These are phyloP conservation scores for Aricia agestis DNA, from an alignment of 1,140 invertebrate genomes.

Conservation along the genomic window DNA sequence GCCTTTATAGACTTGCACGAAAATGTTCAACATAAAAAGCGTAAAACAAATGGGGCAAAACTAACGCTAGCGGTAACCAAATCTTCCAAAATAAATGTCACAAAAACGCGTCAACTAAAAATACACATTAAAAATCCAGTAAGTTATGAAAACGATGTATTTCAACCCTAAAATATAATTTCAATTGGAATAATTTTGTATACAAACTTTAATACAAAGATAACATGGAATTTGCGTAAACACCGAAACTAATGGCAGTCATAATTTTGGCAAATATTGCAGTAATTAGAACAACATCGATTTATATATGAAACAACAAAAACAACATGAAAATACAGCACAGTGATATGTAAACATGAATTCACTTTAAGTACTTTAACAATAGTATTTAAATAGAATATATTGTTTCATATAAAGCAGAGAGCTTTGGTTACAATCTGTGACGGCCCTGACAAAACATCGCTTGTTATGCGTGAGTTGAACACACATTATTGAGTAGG, in stretches of 20 bases:
- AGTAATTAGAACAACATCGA: conserved; percentile 29
- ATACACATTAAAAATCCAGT: conserved; percentile 32
- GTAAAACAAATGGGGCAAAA: conserved; percentile 35
- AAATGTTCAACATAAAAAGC: conserved; percentile 41
- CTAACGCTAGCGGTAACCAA: conserved; percentile 44
- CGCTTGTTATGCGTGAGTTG: too few relatives aligned
- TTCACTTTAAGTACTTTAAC: conserved; percentile 1
- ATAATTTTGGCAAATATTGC: conserved; percentile 54
- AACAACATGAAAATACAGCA: conserved; percentile 14
- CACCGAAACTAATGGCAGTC: conserved; percentile 62
- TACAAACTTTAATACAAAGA: conserved; percentile 48
- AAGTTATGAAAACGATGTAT: conserved; percentile 61
- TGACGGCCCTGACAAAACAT: too few relatives aligned
- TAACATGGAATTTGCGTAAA: conserved; percentile 42
- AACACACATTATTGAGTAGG: neutral
- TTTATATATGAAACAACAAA: conserved; percentile 24
- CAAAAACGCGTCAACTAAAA: conserved; percentile 51
- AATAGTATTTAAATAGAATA: neutral
- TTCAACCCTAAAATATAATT: conserved; percentile 69
- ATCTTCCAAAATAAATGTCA: conserved; percentile 74
- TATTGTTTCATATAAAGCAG: neutral
- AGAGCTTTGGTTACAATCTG: neutral
- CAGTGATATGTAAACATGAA: conserved; percentile 26
- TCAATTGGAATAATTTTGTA: conserved; percentile 53
- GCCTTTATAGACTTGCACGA: conserved; percentile 62